Evolutionary conservation across 2,888 invertebrate genomes (phyloP).

Genomic region (Orthonychiurus folsomi): DNA sequence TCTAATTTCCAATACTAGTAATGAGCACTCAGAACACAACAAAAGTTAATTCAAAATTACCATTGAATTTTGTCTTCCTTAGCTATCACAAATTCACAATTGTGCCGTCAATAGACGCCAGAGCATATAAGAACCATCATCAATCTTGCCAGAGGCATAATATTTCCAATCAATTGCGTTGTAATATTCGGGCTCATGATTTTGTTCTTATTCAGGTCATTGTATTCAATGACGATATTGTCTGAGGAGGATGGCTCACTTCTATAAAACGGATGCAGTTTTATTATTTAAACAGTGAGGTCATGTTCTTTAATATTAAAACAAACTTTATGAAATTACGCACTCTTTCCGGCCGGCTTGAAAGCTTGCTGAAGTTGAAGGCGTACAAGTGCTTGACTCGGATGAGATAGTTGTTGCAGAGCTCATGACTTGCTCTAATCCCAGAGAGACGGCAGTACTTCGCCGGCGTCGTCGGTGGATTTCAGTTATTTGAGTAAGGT

Average conservation of each 20-base stretch:
- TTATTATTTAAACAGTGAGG: no score
- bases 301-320: no score
- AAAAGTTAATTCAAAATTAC: constrained; percentile 48
- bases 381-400: not conserved
- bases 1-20: no score
- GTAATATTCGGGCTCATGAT: constrained; percentile 60
- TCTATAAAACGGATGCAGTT: no score
- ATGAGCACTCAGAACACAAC: no score
- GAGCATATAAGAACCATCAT: no score
- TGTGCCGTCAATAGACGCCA: constrained; percentile 63
- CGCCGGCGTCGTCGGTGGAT: not conserved
- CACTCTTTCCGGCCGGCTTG: not conserved
- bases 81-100: constrained; percentile 61
- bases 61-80: constrained; percentile 58
- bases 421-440: not conserved
- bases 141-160: no score
- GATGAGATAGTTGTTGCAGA: no score
- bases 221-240: constrained; percentile 49
- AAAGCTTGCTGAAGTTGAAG: not conserved
- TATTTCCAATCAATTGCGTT: constrained; percentile 60
- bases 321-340: no score
- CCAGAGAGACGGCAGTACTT: not conserved
- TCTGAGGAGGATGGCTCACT: no score
- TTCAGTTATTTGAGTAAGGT: constrained; percentile 55
- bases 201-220: constrained; percentile 50